Percentiles rank a stretch among this genome's conserved stretches.
Evolutionary conservation across 2,888 invertebrate genomes (phyloP).

Genomic region (Stenodema calcarata): DNA sequence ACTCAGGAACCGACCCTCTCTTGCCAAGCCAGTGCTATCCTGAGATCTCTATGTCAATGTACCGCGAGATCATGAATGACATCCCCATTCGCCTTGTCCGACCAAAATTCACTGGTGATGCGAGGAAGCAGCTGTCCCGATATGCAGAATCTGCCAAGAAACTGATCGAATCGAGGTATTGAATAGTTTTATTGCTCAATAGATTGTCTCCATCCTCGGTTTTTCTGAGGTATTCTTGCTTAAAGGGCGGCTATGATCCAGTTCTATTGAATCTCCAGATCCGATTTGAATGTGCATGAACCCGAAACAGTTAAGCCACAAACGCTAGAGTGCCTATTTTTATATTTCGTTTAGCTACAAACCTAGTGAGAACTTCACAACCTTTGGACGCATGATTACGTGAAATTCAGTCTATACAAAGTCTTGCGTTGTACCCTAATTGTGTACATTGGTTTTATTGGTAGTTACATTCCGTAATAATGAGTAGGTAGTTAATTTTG

Average conservation of each 20-base stretch:
- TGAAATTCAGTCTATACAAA: too few species aligned
- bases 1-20: conserved; percentile 87
- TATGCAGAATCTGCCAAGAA: conserved; percentile 97
- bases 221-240: too few species aligned
- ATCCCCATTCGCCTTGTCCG: conserved; percentile 95
- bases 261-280: too few species aligned
- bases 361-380: too few species aligned
- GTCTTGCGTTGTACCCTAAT: too few species aligned
- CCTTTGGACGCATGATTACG: too few species aligned
- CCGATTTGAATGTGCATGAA: too few species aligned
- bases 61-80: conserved; percentile 97
- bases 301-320: too few species aligned
- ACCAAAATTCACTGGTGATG: conserved; percentile 94
- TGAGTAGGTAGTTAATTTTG: not conserved
- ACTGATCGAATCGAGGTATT: conserved; percentile 84
- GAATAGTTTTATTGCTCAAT: not conserved
- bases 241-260: too few species aligned
- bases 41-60: conserved; percentile 93
- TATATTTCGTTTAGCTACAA: too few species aligned
- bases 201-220: too few species aligned
- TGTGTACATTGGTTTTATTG: not conserved
- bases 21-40: conserved; percentile 90
- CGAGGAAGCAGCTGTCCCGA: conserved; percentile 87
- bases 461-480: not conserved
- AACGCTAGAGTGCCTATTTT: too few species aligned